Conservation (phyloP, 1,140 invertebrate genomes). For the Aphis gossypii region DNA sequence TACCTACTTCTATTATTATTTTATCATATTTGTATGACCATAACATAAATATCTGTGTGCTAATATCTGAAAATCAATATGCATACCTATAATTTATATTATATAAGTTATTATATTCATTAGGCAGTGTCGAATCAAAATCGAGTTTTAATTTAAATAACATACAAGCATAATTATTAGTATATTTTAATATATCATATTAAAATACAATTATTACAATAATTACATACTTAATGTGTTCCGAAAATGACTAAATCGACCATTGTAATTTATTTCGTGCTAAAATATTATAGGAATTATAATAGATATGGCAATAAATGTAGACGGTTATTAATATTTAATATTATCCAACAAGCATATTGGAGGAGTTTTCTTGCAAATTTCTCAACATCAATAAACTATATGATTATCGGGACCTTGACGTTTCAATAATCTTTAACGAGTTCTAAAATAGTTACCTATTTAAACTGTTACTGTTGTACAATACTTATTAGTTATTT, state of each 20-base stretch:
- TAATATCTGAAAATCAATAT: background rate
- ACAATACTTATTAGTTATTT: background rate
- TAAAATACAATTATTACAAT: background rate
- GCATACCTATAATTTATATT: background rate
- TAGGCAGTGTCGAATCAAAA: background rate
- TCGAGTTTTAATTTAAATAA: background rate
- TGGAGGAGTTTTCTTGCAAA: background rate
- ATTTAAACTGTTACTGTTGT: background rate
- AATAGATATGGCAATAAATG: background rate
- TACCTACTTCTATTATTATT: background rate
- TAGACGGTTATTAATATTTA: background rate
- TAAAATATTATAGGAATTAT: background rate
- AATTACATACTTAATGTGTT: background rate
- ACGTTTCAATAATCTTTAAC: background rate
- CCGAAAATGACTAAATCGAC: background rate
- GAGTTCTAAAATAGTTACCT: background rate
- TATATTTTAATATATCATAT: background rate
- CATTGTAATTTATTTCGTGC: background rate
- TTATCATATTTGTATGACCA: background rate
- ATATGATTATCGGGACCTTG: background rate
- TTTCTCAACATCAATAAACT: constrained; percentile 20
- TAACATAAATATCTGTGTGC: background rate
- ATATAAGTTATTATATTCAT: background rate
- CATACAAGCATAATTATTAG: background rate
- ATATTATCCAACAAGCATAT: background rate